Evolutionary conservation across 2,888 invertebrate species (phyloP), one percentile per base, ranked within the genome.

Genomic region (Platerodrilus igneus): DNA sequence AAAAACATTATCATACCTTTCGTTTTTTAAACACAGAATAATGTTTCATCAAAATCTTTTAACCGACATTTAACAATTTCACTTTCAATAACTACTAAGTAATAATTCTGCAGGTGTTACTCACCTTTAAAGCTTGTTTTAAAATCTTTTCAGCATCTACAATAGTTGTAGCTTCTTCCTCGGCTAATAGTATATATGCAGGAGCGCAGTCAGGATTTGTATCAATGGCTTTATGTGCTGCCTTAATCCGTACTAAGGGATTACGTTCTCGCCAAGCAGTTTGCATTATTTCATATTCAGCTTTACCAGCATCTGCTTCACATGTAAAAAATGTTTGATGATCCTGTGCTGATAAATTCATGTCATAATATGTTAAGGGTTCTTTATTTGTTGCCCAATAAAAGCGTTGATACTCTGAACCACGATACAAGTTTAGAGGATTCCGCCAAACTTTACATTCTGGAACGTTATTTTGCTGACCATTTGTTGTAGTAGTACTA

Each of bases 331-430:
- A 91, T 3, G 90, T 92, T 67, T 96, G 96, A 69, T 99, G 97
- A 71, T 97, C 97, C 71, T 97, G 96, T 11, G 97, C 96, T 0
- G 95, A 94, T 26, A 97, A 74, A 69, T 97, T 99, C 96, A 97
- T 96, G 63, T 99, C 97, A 68, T 97, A 95, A 70, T 93, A 97
- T 0, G 97, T 97, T 25, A 97, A 75, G 0, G 97, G 95, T 54
- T 97, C 94, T 60, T 92, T 90, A 53, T 86, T 86, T 2, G 90
- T 90, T 0, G 86, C 83, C 79, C 85, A 86, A 66, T 86, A 89
- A 66, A 93, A 92, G n/a, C 96, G 76, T 55, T 90, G 88, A 70
- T 97, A 99, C 66, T 97, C 97, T 1, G 95, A 89, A 4, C 96
- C 97, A 29, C 97, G 82, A 67, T 95, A 89, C 44, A 97, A 71